Base-by-base conservation (phyloP, 2,888 invertebrate genomes). In the Agrotis ipsilon region DNA sequence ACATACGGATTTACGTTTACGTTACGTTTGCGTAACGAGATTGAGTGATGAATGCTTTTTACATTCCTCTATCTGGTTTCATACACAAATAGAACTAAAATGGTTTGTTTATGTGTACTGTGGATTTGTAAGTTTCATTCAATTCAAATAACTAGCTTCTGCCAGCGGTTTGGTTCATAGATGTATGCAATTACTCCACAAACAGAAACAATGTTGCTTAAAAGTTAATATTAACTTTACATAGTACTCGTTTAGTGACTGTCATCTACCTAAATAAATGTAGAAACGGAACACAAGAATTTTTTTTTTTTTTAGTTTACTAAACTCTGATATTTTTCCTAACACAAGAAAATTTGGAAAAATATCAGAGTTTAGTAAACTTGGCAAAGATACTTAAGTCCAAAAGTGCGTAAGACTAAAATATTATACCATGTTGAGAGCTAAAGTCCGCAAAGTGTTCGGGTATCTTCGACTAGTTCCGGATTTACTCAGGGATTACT, bases 401-500 rank as follows among this genome's bases (percentile, higher is more conserved):
- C 27, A n/a, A 39, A 75, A 75, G 52, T 32, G 13, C 14, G n/a
- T 49, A 24, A 73, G 19, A 7, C 62, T 52, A 59, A 75, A 68
- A 75, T 75, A 68, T 75, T 54, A 59, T 48, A 58, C 62, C 57
- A 58, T 61, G 73, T 68, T 27, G 51, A 61, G 49, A 19, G 59
- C 52, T 63, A 68, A 59, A 51, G 54, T 49, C 19, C 21, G 55
- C 24, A 3, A 62, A 58, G 69, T 46, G 21, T 60, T 61, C 58
- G 75, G n/a, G 49, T 49, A 54, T 51, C n/a, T 60, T 61, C 62
- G 75, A 24, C 52, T 49, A 54, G 32, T 54, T 75, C 32, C 76
- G 58, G 75, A 54, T 48, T 59, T n/a, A 16, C 32, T 63, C 59
- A 58, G 62, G 62, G 59, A 59, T 75, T 75, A 75, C 45, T 68